A percentile compares a stretch with the other conserved stretches of the same genome.
Conservation (phyloP, 2,888 invertebrate genomes). For the Tetanocera ferruginea region DNA sequence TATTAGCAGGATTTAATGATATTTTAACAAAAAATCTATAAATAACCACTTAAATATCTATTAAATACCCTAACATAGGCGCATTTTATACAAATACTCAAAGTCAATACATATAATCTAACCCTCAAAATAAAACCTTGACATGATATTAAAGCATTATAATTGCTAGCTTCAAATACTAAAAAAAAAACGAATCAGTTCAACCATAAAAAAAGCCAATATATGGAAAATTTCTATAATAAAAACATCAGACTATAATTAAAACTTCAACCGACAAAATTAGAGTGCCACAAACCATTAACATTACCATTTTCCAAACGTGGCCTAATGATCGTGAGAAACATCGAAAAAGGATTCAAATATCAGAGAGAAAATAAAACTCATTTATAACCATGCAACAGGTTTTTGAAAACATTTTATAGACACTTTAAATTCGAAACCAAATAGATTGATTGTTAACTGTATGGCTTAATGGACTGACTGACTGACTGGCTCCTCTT, state of each 20-base stretch:
- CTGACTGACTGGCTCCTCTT: not conserved
- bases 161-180: not conserved
- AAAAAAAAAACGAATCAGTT: not conserved
- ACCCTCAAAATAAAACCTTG: not conserved
- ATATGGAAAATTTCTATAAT: not conserved
- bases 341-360: not conserved
- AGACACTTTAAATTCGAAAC: not conserved
- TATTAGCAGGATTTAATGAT: too few relatives aligned
- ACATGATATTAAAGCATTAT: not conserved
- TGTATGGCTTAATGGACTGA: not conserved
- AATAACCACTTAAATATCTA: too few relatives aligned
- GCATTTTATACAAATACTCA: not conserved
- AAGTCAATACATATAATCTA: not conserved
- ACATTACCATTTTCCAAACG: not conserved
- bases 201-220: not conserved
- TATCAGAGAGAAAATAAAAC: not conserved
- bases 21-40: too few relatives aligned
- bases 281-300: not conserved
- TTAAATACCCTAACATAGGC: too few relatives aligned
- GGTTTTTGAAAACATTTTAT: not conserved
- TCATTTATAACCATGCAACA: not conserved
- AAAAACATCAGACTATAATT: not conserved
- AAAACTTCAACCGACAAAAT: not conserved
- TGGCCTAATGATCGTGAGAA: not conserved
- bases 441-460: constrained; percentile 1